These are phyloP conservation scores for Butorides virescens DNA, from an alignment of 2,113 vertebrate species.

Conservation along the genomic window DNA sequence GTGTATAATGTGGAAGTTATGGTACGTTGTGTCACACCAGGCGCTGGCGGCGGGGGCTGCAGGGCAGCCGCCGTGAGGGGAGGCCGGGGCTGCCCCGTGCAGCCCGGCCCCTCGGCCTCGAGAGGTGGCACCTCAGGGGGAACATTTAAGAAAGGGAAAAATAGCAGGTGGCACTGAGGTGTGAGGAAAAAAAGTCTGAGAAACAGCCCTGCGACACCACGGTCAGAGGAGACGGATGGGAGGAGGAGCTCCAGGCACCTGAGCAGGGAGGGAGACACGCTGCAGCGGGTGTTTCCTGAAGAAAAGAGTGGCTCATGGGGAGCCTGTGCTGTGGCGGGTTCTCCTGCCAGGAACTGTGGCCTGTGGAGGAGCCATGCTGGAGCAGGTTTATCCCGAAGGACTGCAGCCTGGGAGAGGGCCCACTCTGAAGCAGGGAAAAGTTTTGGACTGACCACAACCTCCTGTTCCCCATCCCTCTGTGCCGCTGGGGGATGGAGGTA, in stretches of 20 bases:
- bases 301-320: background rate
- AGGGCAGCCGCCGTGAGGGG: background rate
- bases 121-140: background rate
- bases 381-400: background rate
- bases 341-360: background rate
- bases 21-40: fast-evolving
- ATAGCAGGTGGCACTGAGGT: fast-evolving
- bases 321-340: background rate
- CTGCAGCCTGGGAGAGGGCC: background rate
- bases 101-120: background rate
- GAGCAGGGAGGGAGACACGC: background rate
- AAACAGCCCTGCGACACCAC: background rate
- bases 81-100: fast-evolving
- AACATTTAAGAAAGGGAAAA: background rate
- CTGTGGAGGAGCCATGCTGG: background rate
- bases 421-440: background rate
- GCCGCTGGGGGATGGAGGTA: fast-evolving
- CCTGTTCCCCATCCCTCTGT: fast-evolving
- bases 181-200: background rate
- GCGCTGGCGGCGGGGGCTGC: background rate
- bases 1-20: too few relatives aligned
- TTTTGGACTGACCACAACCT: background rate
- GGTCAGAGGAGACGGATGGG: background rate
- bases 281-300: background rate
- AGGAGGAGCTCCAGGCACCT: fast-evolving